Evolutionary conservation across 2,797 vertebrate genomes (phyloP).

Genomic region (Phrynocephalus forsythii): DNA sequence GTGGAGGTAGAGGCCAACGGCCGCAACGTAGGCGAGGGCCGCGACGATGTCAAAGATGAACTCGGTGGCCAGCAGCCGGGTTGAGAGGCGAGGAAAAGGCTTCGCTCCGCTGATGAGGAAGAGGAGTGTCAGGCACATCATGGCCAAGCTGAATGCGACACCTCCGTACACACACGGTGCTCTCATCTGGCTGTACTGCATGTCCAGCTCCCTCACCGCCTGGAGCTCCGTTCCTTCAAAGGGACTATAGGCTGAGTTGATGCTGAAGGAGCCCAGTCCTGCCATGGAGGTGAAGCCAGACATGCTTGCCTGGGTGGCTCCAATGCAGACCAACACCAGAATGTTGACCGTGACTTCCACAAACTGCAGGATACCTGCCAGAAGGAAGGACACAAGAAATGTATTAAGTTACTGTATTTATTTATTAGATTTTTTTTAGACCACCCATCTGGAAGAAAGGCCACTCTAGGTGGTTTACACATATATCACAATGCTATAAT

Average conservation of each 20-base stretch:
- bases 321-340: constrained; percentile 88
- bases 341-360: constrained; percentile 82
- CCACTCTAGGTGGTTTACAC: too few relatives aligned
- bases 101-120: constrained; percentile 85
- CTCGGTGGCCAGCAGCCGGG: constrained; percentile 77
- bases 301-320: constrained; percentile 82
- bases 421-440: too few relatives aligned
- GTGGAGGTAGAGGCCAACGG: constrained; percentile 89
- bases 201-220: constrained; percentile 85
- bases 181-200: constrained; percentile 90
- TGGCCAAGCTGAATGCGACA: constrained; percentile 81
- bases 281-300: constrained; percentile 82
- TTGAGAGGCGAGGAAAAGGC: constrained; percentile 76
- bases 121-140: constrained; percentile 81
- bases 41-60: constrained; percentile 85
- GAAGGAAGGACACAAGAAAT: neutral
- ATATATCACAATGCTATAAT: too few relatives aligned
- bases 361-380: constrained; percentile 86
- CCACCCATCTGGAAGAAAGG: too few relatives aligned
- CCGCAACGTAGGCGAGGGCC: constrained; percentile 78
- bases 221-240: constrained; percentile 87
- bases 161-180: constrained; percentile 87
- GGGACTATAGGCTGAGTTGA: constrained; percentile 80
- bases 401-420: neutral
- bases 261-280: constrained; percentile 77